Evolutionary conservation across 2,888 invertebrate species (phyloP), one percentile per base, ranked within the genome.

Genomic region (Ochlodes sylvanus): DNA sequence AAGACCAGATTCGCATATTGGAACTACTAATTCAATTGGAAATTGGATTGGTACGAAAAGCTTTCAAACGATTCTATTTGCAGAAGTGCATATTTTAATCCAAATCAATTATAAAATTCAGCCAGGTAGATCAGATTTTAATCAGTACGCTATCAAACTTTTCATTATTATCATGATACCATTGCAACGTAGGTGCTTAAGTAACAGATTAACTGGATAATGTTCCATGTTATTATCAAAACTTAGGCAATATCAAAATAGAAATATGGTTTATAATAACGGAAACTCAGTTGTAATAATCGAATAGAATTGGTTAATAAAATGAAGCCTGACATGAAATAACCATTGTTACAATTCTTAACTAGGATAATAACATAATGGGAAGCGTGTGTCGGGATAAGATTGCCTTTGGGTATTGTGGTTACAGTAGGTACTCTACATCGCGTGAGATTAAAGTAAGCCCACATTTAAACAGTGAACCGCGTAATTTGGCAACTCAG

Each of bases 401-500:
- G 64, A 62, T 34, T 60, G 64, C 69, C 69, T 70, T 68, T 61
- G 64, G 62, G 57, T 55, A 56, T 57, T 69, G 68, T 63, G 60
- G 69, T 65, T 58, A 41, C 58, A 47, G 58, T 66, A 41, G 66
- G 66, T 60, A 66, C 58, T 50, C 58, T 83, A 85, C 81, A 86
- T 85, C 79, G 77, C 83, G 81, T 76, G 81, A 85, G 87, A 88
- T 89, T 88, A 89, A 89, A 89, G 88, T 88, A 88, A 89, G 82
- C 86, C 87, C 80, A 85, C 89, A 87, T 89, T 89, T 87, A 86
- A 88, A 90, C 87, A 88, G 83, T 80, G 81, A 82, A 86, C 87
- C 86, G 87, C 87, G 87, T 89, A 91, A 92, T 92, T 92, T 92
- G 92, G 91, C 92, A 92, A 89, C 88, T 87, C 84, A 86, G 79